Percentiles rank a stretch among this genome's conserved stretches.
Conservation (phyloP, 2,113 vertebrate species). For the Myxocyprinus asiaticus region DNA sequence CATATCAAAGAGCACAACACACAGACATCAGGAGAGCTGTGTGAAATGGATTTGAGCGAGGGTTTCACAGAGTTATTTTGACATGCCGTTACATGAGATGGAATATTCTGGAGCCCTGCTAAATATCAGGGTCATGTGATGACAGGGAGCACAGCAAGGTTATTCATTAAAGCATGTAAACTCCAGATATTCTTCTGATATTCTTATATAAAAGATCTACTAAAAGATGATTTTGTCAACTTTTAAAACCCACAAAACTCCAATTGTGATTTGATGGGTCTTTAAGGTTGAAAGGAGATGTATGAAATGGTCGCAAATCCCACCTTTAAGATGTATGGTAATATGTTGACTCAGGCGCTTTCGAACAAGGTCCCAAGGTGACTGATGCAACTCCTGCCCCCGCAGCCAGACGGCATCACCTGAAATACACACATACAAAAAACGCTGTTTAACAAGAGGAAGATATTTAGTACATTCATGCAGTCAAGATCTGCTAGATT, state of each 20-base stretch:
- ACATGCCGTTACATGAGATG: conserved; percentile 3
- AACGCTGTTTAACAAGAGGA: neutral
- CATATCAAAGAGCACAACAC: conserved; percentile 14
- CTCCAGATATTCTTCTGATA: neutral
- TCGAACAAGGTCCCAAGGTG: conserved; percentile 90
- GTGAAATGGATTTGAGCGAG: conserved; percentile 18
- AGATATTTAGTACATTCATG: neutral
- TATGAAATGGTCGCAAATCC: neutral
- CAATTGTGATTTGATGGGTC: too few relatives aligned
- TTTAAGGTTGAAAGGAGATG: too few relatives aligned
- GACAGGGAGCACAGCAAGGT: conserved; percentile 8
- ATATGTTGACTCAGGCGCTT: conserved; percentile 81
- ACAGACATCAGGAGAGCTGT: neutral
- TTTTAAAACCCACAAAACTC: too few relatives aligned
- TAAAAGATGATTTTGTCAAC: too few relatives aligned
- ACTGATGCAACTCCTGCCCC: conserved; percentile 78
- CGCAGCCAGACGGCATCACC: conserved; percentile 83
- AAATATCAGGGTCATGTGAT: conserved; percentile 13
- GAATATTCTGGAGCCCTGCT: conserved; percentile 32
- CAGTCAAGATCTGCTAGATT: neutral
- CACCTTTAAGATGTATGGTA: conserved; percentile 77
- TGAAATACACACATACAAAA: conserved; percentile 58
- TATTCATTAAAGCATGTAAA: conserved; percentile 23
- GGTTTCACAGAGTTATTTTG: conserved; percentile 12
- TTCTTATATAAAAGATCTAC: too few relatives aligned